Percentiles rank a stretch among this genome's conserved stretches.
Evolutionary conservation across 2,888 invertebrate species (phyloP).

Genomic region (Empis stercorea): DNA sequence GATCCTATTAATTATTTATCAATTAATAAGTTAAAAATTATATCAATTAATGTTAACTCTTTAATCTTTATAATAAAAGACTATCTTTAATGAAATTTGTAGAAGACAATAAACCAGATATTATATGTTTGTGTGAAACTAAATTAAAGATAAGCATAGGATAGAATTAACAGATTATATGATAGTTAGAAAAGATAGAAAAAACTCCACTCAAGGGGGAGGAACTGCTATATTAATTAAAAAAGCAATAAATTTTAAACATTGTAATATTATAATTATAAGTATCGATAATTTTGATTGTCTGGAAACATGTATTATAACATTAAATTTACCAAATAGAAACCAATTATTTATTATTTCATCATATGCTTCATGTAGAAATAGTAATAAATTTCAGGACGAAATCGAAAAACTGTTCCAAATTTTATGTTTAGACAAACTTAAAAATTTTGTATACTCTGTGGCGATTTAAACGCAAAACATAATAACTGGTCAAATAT

Average conservation of each 20-base stretch:
- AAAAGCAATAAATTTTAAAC: background rate
- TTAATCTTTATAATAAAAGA: background rate
- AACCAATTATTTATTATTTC: too few relatives aligned
- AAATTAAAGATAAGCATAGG: background rate
- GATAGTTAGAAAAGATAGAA: background rate
- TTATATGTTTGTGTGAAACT: background rate
- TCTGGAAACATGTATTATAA: background rate
- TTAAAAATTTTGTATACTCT: too few relatives aligned
- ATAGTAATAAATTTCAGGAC: too few relatives aligned
- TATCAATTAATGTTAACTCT: background rate
- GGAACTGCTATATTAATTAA: background rate
- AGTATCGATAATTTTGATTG: background rate
- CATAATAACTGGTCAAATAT: too few relatives aligned
- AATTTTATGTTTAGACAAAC: too few relatives aligned
- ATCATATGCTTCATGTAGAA: too few relatives aligned
- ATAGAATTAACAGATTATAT: background rate
- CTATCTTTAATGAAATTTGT: background rate
- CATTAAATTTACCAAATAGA: too few relatives aligned
- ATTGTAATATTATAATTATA: too few relatives aligned
- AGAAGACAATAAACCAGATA: background rate
- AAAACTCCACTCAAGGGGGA: too few relatives aligned
- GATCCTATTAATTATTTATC: background rate
- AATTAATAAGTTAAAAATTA: background rate
- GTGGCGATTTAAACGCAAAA: too few relatives aligned
- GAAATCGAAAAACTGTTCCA: too few relatives aligned